Conservation (phyloP, 2,888 invertebrate genomes). For the Gonocerus acuteangulatus region DNA sequence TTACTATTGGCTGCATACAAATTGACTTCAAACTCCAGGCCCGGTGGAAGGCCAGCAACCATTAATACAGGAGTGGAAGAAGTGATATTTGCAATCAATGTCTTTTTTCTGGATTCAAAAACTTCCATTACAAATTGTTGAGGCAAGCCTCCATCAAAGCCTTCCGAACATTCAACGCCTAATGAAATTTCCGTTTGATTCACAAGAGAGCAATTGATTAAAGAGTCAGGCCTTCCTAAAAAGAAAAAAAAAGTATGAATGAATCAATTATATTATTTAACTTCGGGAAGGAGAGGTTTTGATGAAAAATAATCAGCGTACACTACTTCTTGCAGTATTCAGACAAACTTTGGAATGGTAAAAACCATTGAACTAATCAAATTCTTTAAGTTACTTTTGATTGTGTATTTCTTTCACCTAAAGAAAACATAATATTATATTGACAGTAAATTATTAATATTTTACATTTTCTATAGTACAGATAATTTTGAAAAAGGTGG, state of each 20-base stretch:
- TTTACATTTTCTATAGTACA: too few relatives aligned
- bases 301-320: too few relatives aligned
- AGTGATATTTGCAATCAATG: constrained; percentile 52
- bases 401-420: too few relatives aligned
- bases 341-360: too few relatives aligned
- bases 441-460: too few relatives aligned
- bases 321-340: too few relatives aligned
- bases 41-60: constrained; percentile 58
- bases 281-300: not conserved
- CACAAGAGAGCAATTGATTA: constrained; percentile 63
- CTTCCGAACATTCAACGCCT: constrained; percentile 64
- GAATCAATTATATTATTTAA: not conserved
- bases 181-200: constrained; percentile 67
- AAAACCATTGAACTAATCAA: too few relatives aligned
- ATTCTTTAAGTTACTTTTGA: not conserved
- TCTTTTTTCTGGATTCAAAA: constrained; percentile 48
- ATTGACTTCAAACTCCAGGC: constrained; percentile 59
- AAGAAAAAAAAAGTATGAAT: constrained; percentile 32
- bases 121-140: constrained; percentile 69
- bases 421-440: too few relatives aligned
- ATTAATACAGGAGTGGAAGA: constrained; percentile 56
- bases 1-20: constrained; percentile 64
- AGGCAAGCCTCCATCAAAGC: constrained; percentile 67
- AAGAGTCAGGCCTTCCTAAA: constrained; percentile 63
- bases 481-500: too few relatives aligned